Base-by-base conservation (phyloP, 1,140 invertebrate species). In the Drosophila mojavensis region DNA sequence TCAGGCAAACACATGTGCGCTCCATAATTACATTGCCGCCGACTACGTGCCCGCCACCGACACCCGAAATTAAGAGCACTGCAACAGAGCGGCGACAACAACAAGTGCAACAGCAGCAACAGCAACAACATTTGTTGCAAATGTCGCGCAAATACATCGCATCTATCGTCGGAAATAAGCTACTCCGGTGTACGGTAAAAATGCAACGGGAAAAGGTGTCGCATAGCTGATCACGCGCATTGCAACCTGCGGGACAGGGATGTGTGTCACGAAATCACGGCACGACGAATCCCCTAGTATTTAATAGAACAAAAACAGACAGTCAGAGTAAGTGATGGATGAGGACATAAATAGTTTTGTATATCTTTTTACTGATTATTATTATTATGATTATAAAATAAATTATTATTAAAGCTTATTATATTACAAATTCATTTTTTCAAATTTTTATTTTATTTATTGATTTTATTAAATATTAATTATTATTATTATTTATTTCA, bases 1-100 rank as follows among this genome's bases (percentile, higher is more conserved):
- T 89, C 84, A 89, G 74, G 80, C 85, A 89, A 89, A 89, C 84
- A 89, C 84, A 88, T 89, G 84, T 83, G 84, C 73, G 68, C 85
- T 61, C 74, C 78, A 81, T 89, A 89, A 89, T 89, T 89, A 89
- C 85, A 81, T 78, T 65, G 78, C 59, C 78, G 74, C 71, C 50
- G 68, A 45, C 58, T 90, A 90, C 84, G 85, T 89, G 81, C 64
- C 55, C 63, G 80, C 59, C 77, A 89, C 63, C 70, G 84, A 89
- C 89, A 89, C 84, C 84, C 75, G 30, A 89, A 89, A 89, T 89
- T 89, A 89, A 89, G 84, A 89, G 84, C 78, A 80, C 48, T 76
- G 54, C 77, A 64, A 28, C 66, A 67, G 7, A 45, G 30, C 50
- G 54, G 45, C 67, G 73, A 55, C 58, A 64, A 50, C 67, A 77